Evolutionary conservation across 2,797 vertebrate genomes (phyloP).

Genomic region (Myotis daubentonii): DNA sequence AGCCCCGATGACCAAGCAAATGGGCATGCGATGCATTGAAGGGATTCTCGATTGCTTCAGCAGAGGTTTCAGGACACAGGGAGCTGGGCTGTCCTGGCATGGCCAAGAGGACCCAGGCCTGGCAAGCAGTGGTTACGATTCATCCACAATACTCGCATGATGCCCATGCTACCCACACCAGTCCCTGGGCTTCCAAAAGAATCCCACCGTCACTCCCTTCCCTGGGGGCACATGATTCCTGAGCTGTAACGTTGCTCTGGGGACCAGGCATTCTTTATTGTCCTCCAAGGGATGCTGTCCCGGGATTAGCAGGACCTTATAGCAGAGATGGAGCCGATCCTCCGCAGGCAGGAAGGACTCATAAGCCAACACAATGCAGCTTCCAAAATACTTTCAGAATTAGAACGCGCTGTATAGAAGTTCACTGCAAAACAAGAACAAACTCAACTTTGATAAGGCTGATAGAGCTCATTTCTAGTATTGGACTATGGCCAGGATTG

Average conservation of each 20-base stretch:
- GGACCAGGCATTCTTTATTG: neutral
- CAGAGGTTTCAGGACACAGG: neutral
- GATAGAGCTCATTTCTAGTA: neutral
- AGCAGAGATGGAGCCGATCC: neutral
- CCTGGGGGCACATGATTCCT: neutral
- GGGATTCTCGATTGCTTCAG: neutral
- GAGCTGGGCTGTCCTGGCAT: neutral
- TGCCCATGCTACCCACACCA: neutral
- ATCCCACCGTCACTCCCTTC: neutral
- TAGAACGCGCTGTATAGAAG: neutral
- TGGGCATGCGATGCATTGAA: fast-evolving
- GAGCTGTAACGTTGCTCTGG: neutral
- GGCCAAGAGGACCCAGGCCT: neutral
- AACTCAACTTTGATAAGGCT: neutral
- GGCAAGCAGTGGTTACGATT: neutral
- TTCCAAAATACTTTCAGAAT: neutral
- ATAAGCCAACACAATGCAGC: neutral
- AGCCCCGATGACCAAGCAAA: neutral
- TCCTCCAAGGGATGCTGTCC: neutral
- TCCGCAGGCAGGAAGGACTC: neutral
- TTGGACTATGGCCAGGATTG: neutral
- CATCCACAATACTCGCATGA: no score
- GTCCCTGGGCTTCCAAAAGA: neutral
- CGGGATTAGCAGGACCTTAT: neutral
- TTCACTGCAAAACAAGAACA: neutral